Conservation (phyloP, 1,140 invertebrate genomes). For the Geopemphigus sp. region DNA sequence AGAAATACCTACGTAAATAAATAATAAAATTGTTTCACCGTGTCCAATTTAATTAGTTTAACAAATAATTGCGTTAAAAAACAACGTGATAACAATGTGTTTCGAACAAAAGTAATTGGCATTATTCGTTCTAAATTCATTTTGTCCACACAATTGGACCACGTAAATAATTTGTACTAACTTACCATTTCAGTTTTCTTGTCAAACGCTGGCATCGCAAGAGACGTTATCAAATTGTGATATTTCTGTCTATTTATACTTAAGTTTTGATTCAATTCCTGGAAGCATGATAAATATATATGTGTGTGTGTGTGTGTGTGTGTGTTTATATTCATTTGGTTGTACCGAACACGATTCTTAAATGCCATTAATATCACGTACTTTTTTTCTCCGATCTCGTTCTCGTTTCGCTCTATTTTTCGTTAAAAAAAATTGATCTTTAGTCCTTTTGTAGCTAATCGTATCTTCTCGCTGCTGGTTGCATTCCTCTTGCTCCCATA, state of each 20-base stretch:
- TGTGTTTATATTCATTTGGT: constrained; percentile 1
- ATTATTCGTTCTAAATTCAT: no score
- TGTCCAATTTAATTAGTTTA: no score
- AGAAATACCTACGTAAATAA: no score
- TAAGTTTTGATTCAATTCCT: constrained; percentile 49
- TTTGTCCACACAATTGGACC: background rate
- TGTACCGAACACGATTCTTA: background rate
- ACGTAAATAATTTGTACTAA: background rate
- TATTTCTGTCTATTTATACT: constrained; percentile 34
- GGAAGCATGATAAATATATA: background rate
- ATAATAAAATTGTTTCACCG: no score
- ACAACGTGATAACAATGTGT: background rate
- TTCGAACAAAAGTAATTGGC: no score
- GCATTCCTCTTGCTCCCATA: constrained; percentile 80
- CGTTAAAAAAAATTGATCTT: constrained; percentile 59
- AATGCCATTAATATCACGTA: background rate
- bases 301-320: no score
- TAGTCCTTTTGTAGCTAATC: constrained; percentile 62
- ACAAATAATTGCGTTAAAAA: background rate
- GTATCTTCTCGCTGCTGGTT: constrained; percentile 72
- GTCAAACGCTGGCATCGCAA: constrained; percentile 46
- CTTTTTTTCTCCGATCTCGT: constrained; percentile 32
- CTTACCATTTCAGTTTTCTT: constrained; percentile 45
- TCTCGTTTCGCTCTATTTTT: constrained; percentile 60
- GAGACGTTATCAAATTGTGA: constrained; percentile 41